These are phyloP conservation scores for Ips typographus DNA, from an alignment of 1,140 invertebrate genomes.

Conservation along the genomic window DNA sequence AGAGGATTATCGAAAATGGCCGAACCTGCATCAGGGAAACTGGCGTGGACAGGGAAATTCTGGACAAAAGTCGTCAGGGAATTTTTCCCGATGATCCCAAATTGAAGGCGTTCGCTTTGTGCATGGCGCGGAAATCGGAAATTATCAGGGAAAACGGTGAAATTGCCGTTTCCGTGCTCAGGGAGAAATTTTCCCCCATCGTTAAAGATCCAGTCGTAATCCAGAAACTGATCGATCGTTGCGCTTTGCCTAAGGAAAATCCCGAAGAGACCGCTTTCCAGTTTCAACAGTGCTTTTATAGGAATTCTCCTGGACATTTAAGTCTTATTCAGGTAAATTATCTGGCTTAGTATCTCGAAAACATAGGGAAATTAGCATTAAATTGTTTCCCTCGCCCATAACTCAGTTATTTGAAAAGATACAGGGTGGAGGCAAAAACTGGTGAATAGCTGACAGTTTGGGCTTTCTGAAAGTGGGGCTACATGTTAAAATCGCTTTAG, in stretches of 20 bases:
- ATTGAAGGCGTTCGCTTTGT: conserved; percentile 52
- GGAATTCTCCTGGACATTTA: conserved; percentile 15
- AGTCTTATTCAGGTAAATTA: no score
- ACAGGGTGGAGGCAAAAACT: no score
- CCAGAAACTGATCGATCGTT: conserved; percentile 50
- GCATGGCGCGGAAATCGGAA: conserved; percentile 53
- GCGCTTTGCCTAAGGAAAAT: conserved; percentile 51
- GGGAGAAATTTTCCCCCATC: conserved; percentile 44
- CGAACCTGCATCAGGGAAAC: conserved; percentile 23
- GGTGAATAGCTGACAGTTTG: no score
- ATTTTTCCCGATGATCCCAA: conserved; percentile 31
- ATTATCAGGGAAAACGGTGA: conserved; percentile 50
- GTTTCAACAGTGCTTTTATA: conserved; percentile 53
- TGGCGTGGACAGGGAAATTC: conserved; percentile 25
- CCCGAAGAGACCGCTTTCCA: conserved; percentile 52
- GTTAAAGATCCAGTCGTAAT: conserved; percentile 49
- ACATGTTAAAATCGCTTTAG: no score
- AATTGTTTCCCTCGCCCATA: no score
- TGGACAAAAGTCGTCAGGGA: conserved; percentile 15
- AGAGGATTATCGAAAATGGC: background rate
- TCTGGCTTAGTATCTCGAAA: no score
- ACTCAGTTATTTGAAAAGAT: no score
- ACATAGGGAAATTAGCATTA: no score
- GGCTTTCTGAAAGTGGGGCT: no score
- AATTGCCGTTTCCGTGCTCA: conserved; percentile 49